These are phyloP conservation scores for Ophion ventricosus DNA, from an alignment of 2,888 invertebrate genomes.

Conservation along the genomic window DNA sequence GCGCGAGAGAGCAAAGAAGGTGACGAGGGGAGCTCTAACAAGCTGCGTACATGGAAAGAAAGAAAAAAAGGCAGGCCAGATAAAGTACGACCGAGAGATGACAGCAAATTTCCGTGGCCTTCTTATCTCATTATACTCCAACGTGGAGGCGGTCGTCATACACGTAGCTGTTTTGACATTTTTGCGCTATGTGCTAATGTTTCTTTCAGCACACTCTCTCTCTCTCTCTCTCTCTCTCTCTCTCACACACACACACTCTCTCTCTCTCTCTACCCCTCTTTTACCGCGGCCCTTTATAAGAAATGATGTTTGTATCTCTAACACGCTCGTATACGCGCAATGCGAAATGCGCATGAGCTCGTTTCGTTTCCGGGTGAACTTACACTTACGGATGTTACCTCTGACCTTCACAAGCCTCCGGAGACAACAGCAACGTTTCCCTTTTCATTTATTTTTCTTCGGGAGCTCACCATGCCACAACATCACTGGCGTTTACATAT, in stretches of 20 bases:
- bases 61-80: constrained; percentile 39
- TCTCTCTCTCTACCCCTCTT: constrained; percentile 6
- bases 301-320: constrained; percentile 37
- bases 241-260: constrained; percentile 51
- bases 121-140: constrained; percentile 71
- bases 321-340: too few species aligned
- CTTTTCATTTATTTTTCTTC: constrained; percentile 63
- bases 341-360: too few species aligned
- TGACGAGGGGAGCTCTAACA: constrained; percentile 54
- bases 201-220: constrained; percentile 53
- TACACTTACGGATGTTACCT: too few species aligned
- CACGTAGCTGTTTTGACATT: constrained; percentile 26
- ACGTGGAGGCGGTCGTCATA: constrained; percentile 66
- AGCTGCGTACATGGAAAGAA: constrained; percentile 49
- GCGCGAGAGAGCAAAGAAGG: constrained; percentile 13
- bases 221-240: constrained; percentile 33
- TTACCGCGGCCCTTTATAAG: constrained; percentile 10
- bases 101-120: constrained; percentile 62
- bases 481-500: too few species aligned
- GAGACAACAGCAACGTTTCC: constrained; percentile 57
- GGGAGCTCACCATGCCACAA: too few species aligned
- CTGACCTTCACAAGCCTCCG: constrained; percentile 47
- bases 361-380: too few species aligned
- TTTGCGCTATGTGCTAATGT: constrained; percentile 42
- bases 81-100: constrained; percentile 54